phyloP scores from a whole-genome alignment of 2,888 invertebrate species.

The Blastobasis adustella region DNA sequence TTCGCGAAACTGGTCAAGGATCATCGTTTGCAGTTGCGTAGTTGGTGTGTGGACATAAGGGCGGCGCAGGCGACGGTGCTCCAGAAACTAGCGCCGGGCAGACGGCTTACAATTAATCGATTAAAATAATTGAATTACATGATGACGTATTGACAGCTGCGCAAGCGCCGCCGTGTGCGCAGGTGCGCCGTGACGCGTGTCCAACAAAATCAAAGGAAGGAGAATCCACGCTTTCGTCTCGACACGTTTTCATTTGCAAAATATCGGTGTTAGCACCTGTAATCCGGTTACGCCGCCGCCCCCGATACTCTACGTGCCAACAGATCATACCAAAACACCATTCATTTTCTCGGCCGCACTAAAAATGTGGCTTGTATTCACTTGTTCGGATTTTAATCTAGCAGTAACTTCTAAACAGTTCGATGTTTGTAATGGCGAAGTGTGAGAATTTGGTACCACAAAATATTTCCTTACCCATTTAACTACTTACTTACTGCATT shows the following conservation, averaged over 20 bases:
- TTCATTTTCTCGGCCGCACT: too few relatives aligned
- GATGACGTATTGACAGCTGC: conserved; percentile 64
- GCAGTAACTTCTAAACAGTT: too few relatives aligned
- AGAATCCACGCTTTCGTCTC: conserved; percentile 48
- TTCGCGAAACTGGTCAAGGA: conserved; percentile 33
- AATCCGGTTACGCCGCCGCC: conserved; percentile 11
- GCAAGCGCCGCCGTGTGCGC: conserved; percentile 55
- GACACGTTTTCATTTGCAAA: conserved; percentile 47
- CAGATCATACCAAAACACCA: too few relatives aligned
- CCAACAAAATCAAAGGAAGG: conserved; percentile 54
- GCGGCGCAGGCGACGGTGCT: conserved; percentile 16
- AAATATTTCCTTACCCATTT: too few relatives aligned
- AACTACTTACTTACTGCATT: too few relatives aligned
- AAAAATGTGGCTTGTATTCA: too few relatives aligned
- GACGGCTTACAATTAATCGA: conserved; percentile 61
- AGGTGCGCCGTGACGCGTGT: conserved; percentile 43
- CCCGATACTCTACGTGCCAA: neutral
- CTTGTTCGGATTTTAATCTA: too few relatives aligned
- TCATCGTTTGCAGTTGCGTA: conserved; percentile 14
- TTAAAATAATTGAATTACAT: conserved; percentile 57
- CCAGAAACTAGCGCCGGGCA: conserved; percentile 40
- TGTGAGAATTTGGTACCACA: too few relatives aligned
- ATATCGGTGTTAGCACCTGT: conserved; percentile 48
- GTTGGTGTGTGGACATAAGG: conserved; percentile 13
- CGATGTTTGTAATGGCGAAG: too few relatives aligned